Percentiles rank a stretch among this genome's conserved stretches.
Evolutionary conservation across 2,797 vertebrate species (phyloP).

Genomic region (Adelosebastes latens): DNA sequence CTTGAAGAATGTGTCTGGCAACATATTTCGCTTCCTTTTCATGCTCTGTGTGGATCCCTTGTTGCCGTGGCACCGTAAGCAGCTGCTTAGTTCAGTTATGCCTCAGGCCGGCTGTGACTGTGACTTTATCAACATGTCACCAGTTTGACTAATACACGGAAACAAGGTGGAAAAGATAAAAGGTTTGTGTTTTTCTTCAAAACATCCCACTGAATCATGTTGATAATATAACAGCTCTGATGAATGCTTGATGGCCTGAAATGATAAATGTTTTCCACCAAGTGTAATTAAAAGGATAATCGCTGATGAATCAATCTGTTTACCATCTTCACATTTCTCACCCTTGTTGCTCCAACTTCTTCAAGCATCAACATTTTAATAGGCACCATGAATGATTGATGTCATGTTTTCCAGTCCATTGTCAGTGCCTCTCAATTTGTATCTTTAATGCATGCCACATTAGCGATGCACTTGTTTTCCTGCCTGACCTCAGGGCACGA

Average conservation of each 20-base stretch:
- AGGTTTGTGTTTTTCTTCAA: constrained; percentile 9
- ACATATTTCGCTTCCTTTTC: neutral
- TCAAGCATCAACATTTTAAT: constrained; percentile 16
- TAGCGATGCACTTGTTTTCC: constrained; percentile 13
- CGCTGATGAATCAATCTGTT: constrained; percentile 1
- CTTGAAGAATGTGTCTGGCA: neutral
- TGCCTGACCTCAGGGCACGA: constrained; percentile 10
- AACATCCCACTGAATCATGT: constrained; percentile 3
- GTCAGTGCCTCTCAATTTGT: constrained; percentile 27
- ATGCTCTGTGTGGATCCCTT: neutral
- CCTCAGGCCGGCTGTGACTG: constrained; percentile 12
- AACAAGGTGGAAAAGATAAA: constrained; percentile 35
- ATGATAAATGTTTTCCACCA: neutral
- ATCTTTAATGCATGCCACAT: constrained; percentile 22
- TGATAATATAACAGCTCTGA: neutral
- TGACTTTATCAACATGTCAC: constrained; percentile 30
- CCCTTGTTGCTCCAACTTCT: neutral
- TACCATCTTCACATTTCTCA: constrained; percentile 1
- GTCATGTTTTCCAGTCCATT: constrained; percentile 1
- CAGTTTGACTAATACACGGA: constrained; percentile 22
- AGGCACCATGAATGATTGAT: constrained; percentile 19
- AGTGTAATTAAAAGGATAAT: constrained; percentile 16
- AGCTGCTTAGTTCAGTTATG: neutral
- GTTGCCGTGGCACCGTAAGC: constrained; percentile 3
- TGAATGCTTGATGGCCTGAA: neutral